Conservation (phyloP, 2,797 vertebrate genomes). For the Macroramphosus scolopax region DNA sequence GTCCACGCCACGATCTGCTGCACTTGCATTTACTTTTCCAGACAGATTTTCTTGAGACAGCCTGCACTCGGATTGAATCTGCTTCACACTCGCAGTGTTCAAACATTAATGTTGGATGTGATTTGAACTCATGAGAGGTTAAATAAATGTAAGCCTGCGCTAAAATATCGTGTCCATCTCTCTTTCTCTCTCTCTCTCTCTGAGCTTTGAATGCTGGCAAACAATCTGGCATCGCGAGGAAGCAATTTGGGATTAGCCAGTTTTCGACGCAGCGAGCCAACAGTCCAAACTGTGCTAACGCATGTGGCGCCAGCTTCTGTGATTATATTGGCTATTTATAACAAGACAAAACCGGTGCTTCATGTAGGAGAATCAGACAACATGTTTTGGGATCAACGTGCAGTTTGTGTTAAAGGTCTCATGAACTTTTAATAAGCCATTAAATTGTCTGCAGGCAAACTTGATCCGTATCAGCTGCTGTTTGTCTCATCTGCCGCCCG, state of each 20-base stretch:
- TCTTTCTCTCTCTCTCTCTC: background rate
- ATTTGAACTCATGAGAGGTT: background rate
- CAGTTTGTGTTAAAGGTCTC: no score
- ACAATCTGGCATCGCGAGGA: conserved; percentile 29
- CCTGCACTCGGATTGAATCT: no score
- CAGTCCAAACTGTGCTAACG: conserved; percentile 16
- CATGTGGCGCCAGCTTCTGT: conserved; percentile 21
- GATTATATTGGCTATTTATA: conserved; percentile 42
- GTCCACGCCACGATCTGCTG: background rate
- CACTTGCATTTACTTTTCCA: background rate
- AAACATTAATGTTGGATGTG: background rate
- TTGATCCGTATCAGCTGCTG: background rate
- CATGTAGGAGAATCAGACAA: conserved; percentile 13
- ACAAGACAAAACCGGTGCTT: conserved; percentile 13
- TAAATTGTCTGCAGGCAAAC: background rate
- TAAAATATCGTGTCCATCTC: no score
- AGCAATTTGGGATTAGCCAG: conserved; percentile 49
- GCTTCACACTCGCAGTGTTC: background rate
- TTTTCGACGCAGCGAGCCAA: conserved; percentile 21
- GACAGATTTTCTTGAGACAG: no score
- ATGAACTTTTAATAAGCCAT: no score
- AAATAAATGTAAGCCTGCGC: background rate
- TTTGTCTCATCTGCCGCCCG: no score
- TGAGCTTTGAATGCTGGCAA: conserved; percentile 19
- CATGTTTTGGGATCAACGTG: no score